These are phyloP conservation scores for Dryas iulia DNA, from an alignment of 1,140 invertebrate genomes.

Conservation along the genomic window DNA sequence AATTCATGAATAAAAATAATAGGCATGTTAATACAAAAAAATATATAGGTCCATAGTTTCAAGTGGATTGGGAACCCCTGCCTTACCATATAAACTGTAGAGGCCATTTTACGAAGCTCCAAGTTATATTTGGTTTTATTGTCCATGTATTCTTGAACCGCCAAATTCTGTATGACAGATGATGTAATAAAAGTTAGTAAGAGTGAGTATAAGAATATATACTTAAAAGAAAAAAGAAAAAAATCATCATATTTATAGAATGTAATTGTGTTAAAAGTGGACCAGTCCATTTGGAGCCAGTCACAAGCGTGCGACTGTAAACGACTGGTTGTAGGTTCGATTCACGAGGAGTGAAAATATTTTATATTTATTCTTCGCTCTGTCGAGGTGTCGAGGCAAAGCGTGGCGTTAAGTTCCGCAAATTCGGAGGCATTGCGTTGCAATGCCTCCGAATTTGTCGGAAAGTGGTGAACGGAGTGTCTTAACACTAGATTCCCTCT, in stretches of 20 bases:
- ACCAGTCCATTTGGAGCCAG: too few relatives aligned
- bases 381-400: not conserved
- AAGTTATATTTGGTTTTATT: slow-evolving; percentile 13
- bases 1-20: not conserved
- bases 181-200: not conserved
- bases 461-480: not conserved
- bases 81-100: slow-evolving; percentile 2
- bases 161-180: not conserved
- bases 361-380: too few relatives aligned
- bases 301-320: too few relatives aligned
- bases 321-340: too few relatives aligned
- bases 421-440: too few relatives aligned
- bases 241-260: too few relatives aligned
- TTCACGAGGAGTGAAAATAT: too few relatives aligned
- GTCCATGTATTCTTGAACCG: not conserved
- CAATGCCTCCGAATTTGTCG: too few relatives aligned
- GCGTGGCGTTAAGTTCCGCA: not conserved
- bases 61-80: not conserved
- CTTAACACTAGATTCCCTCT: not conserved
- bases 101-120: slow-evolving; percentile 2
- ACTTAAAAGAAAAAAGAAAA: not conserved
- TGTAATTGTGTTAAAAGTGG: too few relatives aligned
- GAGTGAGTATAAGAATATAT: not conserved
- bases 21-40: not conserved
- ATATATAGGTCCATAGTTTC: not conserved